Conservation (phyloP, 2,888 invertebrate species). For the Eurytoma californica region DNA sequence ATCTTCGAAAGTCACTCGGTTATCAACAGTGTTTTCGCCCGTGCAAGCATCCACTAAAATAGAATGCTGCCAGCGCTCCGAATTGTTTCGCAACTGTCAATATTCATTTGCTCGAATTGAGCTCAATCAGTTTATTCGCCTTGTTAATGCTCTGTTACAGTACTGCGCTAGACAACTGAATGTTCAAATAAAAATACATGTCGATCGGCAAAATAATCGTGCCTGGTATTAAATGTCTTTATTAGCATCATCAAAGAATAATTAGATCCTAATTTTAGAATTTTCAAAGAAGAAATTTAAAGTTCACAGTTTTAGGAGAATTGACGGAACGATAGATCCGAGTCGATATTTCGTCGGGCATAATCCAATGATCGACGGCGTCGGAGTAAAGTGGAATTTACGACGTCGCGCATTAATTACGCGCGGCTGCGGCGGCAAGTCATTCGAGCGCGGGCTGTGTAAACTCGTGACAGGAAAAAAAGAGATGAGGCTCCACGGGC, state of each 20-base stretch:
- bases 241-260: too few relatives aligned
- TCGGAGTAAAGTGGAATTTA: slow-evolving; percentile 1
- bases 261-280: too few relatives aligned
- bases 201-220: neutral
- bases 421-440: slow-evolving; percentile 12
- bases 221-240: neutral
- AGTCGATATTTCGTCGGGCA: neutral
- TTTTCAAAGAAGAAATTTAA: too few relatives aligned
- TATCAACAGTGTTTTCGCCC: slow-evolving; percentile 29
- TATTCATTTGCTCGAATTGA: neutral
- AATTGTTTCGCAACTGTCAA: slow-evolving; percentile 37
- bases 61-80: slow-evolving; percentile 6
- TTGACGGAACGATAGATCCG: neutral
- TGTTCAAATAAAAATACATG: too few relatives aligned
- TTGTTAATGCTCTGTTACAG: neutral
- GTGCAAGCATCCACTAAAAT: slow-evolving; percentile 27
- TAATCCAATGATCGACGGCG: neutral
- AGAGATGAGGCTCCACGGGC: slow-evolving; percentile 37
- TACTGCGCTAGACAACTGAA: too few relatives aligned
- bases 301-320: too few relatives aligned
- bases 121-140: neutral
- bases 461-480: slow-evolving; percentile 5
- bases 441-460: neutral
- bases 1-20: slow-evolving; percentile 10
- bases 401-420: slow-evolving; percentile 9